phyloP scores from a whole-genome alignment of 1,140 invertebrate species.

The Scaptomyza graminum region DNA sequence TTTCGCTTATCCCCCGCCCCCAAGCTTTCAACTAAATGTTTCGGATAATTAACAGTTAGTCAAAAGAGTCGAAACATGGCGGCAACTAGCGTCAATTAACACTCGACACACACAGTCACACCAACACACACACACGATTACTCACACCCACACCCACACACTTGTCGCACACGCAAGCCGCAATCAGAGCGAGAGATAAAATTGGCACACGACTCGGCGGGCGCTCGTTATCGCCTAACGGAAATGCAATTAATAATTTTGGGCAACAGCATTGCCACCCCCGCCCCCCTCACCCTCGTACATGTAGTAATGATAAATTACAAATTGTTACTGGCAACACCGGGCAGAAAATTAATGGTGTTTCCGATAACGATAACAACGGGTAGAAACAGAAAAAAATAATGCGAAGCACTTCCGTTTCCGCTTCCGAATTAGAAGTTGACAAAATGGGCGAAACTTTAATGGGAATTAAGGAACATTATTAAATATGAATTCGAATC shows the following conservation, averaged over 20 bases:
- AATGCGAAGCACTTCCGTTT: conserved; percentile 32
- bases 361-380: conserved; percentile 49
- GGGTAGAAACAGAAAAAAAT: neutral
- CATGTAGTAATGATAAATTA: conserved; percentile 67
- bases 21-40: conserved; percentile 58
- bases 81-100: conserved; percentile 66
- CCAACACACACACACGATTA: neutral
- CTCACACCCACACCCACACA: conserved; percentile 10
- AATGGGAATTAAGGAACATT: neutral
- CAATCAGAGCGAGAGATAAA: conserved; percentile 1
- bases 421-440: conserved; percentile 28
- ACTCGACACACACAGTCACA: conserved; percentile 34
- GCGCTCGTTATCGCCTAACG: conserved; percentile 52
- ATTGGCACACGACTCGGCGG: conserved; percentile 5
- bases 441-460: conserved; percentile 4
- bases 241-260: conserved; percentile 75
- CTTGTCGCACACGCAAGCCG: conserved; percentile 1
- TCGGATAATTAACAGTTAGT: conserved; percentile 69
- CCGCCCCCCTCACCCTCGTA: neutral
- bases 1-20: neutral
- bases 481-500: neutral
- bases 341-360: neutral
- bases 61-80: conserved; percentile 59
- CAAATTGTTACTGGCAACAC: conserved; percentile 42
- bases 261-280: conserved; percentile 8